Percentiles rank a stretch among this genome's conserved stretches.
Evolutionary conservation across 2,797 vertebrate genomes (phyloP).

Genomic region (Halcyon chelicuti): DNA sequence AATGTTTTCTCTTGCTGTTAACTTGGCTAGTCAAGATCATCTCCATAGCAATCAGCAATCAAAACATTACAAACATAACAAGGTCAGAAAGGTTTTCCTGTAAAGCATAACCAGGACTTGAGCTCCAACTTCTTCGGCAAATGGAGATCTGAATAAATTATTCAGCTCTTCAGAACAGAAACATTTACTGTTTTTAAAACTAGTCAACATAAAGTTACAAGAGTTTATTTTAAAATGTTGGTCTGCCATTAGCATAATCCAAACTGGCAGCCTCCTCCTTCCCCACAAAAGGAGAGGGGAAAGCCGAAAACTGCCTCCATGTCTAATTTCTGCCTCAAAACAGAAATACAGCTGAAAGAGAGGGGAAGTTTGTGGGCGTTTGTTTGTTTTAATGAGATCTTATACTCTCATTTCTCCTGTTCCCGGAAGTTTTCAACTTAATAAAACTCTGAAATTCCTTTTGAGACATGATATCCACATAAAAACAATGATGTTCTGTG

Average conservation of each 20-base stretch:
- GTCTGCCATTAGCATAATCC: neutral
- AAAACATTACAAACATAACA: constrained; percentile 64
- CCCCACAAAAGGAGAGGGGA: neutral
- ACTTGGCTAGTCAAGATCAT: constrained; percentile 65
- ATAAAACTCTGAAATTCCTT: neutral
- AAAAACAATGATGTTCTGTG: rapidly evolving
- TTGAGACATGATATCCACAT: neutral
- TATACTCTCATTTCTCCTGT: neutral
- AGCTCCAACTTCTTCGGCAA: constrained; percentile 76
- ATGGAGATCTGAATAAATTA: constrained; percentile 37
- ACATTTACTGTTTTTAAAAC: constrained; percentile 5
- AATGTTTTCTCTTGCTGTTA: constrained; percentile 30
- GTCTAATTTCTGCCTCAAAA: neutral
- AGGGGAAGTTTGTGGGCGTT: neutral
- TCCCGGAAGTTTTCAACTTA: neutral
- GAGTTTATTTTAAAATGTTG: neutral
- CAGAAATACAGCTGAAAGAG: neutral
- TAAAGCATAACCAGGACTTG: constrained; percentile 57
- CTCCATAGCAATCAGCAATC: constrained; percentile 69
- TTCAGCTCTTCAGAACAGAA: constrained; percentile 54
- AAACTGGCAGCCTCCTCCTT: neutral
- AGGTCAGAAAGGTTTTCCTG: constrained; percentile 17
- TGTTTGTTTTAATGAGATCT: neutral
- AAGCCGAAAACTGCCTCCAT: neutral
- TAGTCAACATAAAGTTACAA: neutral